These are phyloP conservation scores for Metopolophium dirhodum DNA, from an alignment of 1,140 invertebrate genomes.

Conservation along the genomic window DNA sequence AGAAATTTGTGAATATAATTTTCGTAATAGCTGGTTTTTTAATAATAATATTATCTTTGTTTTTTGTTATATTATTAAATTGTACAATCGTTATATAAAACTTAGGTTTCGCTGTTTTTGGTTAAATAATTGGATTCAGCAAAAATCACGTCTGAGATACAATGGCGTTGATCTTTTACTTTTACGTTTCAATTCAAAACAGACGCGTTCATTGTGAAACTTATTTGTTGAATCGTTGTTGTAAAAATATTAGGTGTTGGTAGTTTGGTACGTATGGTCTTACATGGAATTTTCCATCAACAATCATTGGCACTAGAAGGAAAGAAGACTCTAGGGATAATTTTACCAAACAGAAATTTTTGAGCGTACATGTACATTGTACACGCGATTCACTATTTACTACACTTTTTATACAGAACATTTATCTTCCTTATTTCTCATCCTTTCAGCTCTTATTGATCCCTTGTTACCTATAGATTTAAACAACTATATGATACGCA, in stretches of 20 bases:
- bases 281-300: not conserved
- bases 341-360: not conserved
- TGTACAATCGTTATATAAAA: not conserved
- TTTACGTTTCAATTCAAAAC: not conserved
- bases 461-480: not conserved
- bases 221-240: not conserved
- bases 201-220: not conserved
- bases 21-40: not conserved
- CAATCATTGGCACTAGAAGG: not conserved
- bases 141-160: not conserved
- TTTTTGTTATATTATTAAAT: not conserved
- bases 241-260: not conserved
- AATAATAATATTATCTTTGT: not conserved
- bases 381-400: not conserved
- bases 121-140: not conserved
- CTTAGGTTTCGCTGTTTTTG: not conserved
- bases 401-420: not conserved
- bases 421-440: not conserved
- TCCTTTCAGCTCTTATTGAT: not conserved
- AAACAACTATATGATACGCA: not conserved
- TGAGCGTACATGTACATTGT: too few relatives aligned
- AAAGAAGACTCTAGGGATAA: not conserved
- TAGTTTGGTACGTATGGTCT: not conserved
- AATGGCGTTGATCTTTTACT: not conserved
- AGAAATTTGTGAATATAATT: not conserved